Percentiles rank a stretch among this genome's conserved stretches.
Evolutionary conservation across 1,140 invertebrate species (phyloP).

Genomic region (Reticulitermes speratus): DNA sequence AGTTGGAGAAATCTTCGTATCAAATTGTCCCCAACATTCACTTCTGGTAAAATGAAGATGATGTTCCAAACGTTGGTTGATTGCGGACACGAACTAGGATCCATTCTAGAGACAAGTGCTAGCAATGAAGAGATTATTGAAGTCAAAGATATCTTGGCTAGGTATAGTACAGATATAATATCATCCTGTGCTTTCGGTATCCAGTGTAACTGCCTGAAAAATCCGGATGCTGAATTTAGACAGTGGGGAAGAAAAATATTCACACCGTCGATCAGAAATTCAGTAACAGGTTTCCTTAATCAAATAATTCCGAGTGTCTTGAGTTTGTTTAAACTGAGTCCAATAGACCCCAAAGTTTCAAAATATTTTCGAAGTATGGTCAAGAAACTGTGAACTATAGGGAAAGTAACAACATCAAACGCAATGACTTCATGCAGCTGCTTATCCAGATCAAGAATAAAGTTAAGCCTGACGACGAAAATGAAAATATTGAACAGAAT

Average conservation of each 20-base stretch:
- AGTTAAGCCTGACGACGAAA: slow-evolving; percentile 21
- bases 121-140: slow-evolving; percentile 16
- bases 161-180: too few relatives aligned
- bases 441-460: slow-evolving; percentile 31
- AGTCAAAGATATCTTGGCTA: too few relatives aligned
- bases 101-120: slow-evolving; percentile 24
- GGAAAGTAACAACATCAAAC: slow-evolving; percentile 41
- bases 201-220: too few relatives aligned
- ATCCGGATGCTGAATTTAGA: too few relatives aligned
- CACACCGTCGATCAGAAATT: too few relatives aligned
- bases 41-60: slow-evolving; percentile 49
- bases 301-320: not conserved
- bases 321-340: not conserved
- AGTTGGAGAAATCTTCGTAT: slow-evolving; percentile 51
- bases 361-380: not conserved
- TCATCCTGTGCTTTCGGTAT: too few relatives aligned
- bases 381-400: slow-evolving; percentile 31
- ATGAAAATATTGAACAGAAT: not conserved
- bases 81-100: slow-evolving; percentile 25
- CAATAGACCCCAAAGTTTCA: not conserved
- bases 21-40: slow-evolving; percentile 43
- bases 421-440: slow-evolving; percentile 37
- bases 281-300: not conserved
- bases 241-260: not conserved
- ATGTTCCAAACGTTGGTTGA: slow-evolving; percentile 44